phyloP scores from a whole-genome alignment of 1,140 invertebrate genomes.

The Drosophila oshimai region DNA sequence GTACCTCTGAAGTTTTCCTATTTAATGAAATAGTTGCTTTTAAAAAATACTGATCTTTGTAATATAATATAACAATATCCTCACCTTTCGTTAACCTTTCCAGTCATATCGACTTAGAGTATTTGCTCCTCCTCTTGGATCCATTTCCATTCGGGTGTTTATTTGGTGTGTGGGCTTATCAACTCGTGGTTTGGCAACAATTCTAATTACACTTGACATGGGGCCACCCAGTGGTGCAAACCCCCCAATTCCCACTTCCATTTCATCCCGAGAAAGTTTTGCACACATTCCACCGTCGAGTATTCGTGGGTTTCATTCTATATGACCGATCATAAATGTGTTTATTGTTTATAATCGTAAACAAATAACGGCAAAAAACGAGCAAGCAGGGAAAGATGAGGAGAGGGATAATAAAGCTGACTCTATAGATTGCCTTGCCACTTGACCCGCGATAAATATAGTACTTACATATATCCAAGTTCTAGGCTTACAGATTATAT shows the following conservation, averaged over 20 bases:
- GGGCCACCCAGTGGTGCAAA: slow-evolving; percentile 9
- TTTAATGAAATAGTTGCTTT: too few species aligned
- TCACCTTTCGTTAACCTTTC: slow-evolving; percentile 9
- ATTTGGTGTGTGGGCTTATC: slow-evolving; percentile 18
- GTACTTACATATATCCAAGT: too few species aligned
- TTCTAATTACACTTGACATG: slow-evolving; percentile 48
- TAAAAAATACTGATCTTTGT: too few species aligned
- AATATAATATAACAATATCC: background rate
- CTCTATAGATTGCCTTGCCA: slow-evolving; percentile 10
- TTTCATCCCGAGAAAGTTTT: slow-evolving; percentile 13
- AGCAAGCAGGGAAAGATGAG: background rate
- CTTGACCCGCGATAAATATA: slow-evolving; percentile 17
- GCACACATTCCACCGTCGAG: slow-evolving; percentile 33
- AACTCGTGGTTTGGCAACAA: slow-evolving; percentile 33
- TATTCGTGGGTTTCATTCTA: slow-evolving; percentile 23
- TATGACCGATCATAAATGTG: slow-evolving; percentile 51
- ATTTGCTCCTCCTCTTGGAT: background rate
- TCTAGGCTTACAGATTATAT: background rate
- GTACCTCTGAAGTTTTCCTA: too few species aligned
- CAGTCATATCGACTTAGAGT: background rate
- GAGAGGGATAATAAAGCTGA: background rate
- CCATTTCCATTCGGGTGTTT: slow-evolving; percentile 2
- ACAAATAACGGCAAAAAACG: slow-evolving; percentile 27
- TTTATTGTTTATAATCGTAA: slow-evolving; percentile 56
- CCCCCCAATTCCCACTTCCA: background rate